Evolutionary conservation across 2,797 vertebrate genomes (phyloP).

Genomic region (Spinus olivaceus): DNA sequence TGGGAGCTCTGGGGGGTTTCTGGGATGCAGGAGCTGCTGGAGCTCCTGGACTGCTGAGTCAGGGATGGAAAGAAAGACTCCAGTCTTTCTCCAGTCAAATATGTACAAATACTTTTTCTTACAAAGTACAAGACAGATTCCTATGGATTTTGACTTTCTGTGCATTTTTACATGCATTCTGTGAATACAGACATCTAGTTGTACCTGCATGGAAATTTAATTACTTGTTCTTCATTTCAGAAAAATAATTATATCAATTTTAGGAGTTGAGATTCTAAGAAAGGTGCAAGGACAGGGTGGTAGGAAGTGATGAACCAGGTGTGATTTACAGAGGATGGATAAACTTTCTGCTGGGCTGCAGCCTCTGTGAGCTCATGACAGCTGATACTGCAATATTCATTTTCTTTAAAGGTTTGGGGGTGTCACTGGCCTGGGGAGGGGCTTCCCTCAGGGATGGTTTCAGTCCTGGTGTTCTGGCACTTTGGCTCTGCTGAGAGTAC

Average conservation of each 20-base stretch:
- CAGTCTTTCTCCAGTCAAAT: too few species aligned
- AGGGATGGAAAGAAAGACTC: too few species aligned
- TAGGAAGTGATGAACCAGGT: background rate
- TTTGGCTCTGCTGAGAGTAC: background rate
- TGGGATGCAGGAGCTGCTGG: too few species aligned
- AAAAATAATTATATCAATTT: background rate
- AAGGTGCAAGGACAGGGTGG: background rate
- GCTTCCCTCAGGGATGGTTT: background rate
- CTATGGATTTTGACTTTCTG: too few species aligned
- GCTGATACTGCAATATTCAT: background rate
- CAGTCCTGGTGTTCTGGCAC: background rate
- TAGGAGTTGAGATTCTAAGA: background rate
- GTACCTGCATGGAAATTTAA: too few species aligned
- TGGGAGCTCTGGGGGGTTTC: too few species aligned
- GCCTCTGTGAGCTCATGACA: fast-evolving
- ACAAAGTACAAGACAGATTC: too few species aligned
- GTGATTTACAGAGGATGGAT: background rate
- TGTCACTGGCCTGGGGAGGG: background rate
- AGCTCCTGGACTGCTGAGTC: too few species aligned
- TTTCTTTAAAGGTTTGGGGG: background rate
- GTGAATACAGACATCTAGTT: too few species aligned
- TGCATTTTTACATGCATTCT: too few species aligned
- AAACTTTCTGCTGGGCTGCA: background rate
- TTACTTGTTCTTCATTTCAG: background rate
- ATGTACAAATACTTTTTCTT: too few species aligned